Evolutionary conservation across 2,113 vertebrate genomes (phyloP), one percentile per base, ranked within the genome.

Genomic region (Pangasianodon hypophthalmus): DNA sequence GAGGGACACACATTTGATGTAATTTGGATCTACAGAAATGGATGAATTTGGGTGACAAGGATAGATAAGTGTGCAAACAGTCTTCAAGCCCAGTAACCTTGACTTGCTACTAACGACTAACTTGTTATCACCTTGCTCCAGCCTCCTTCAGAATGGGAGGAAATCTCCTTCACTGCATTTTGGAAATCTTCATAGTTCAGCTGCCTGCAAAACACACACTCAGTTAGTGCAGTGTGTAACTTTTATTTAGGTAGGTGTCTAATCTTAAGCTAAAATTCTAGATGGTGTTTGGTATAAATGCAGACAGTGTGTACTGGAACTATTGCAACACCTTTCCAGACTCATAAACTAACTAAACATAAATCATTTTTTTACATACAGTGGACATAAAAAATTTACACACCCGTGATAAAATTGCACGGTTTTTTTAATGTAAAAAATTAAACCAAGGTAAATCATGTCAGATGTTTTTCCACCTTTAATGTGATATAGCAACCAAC

Each of bases 71-170:
- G 14, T 19, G 48, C 79, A 32, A 54, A 54, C 29, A 48, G 41
- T 4, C 18, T 75, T 75, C 71, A 79, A 48, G 44, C 16, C 52
- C 80, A 54, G 79, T 29, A 71, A 44, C 37, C 19, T 5, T 80
- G n/a, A 50, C 16, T 29, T 50, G 26, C 50, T 13, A 60, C 21
- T 60, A 44, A 60, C 6, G 21, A 62, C 5, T 44, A 84, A 83
- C 11, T 52, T n/a, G 19, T 52, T 5, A 92, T 91, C 96, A 99
- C 98, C 97, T 97, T 97, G 92, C 92, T 97, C 98, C 98, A 99
- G 85, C 97, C 98, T 52, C 95, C 97, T 37, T 90, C 96, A 92
- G 97, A 95, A 91, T 96, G 97, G 88, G 90, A 90, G 7, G 96
- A 94, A 46, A 96, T 91, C 88, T 96, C 96, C 88, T 96, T 92